phyloP scores from a whole-genome alignment of 2,888 invertebrate genomes.

The Eumacrocentrus americanus region DNA sequence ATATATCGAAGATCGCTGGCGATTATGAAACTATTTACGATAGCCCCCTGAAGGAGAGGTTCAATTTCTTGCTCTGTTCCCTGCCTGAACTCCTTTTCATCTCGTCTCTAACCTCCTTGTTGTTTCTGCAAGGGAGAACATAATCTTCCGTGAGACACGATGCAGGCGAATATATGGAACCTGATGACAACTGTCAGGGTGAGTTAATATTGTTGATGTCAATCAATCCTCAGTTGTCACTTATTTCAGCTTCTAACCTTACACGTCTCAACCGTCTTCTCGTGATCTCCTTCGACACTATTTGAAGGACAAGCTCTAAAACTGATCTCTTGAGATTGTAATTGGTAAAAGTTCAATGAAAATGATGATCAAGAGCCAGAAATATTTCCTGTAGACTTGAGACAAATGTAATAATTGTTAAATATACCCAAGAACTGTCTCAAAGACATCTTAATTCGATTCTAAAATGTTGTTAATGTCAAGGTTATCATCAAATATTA shows the following conservation, averaged over 20 bases:
- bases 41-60: slow-evolving; percentile 27
- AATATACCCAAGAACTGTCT: background rate
- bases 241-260: background rate
- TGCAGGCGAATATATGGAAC: slow-evolving; percentile 64
- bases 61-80: slow-evolving; percentile 24
- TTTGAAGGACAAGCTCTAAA: slow-evolving; percentile 34
- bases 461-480: no score
- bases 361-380: background rate
- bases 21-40: slow-evolving; percentile 32
- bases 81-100: slow-evolving; percentile 24
- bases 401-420: background rate
- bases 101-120: slow-evolving; percentile 29
- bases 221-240: background rate
- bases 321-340: background rate
- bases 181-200: slow-evolving; percentile 62
- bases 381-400: background rate
- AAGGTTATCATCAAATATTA: background rate
- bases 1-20: slow-evolving; percentile 21
- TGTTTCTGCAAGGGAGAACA: slow-evolving; percentile 12
- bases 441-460: no score
- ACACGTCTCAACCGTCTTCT: slow-evolving; percentile 18
- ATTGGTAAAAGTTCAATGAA: background rate
- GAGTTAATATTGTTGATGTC: slow-evolving; percentile 39
- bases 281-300: slow-evolving; percentile 39
- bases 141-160: slow-evolving; percentile 36